Base-by-base conservation (phyloP, 2,888 invertebrate genomes). In the Thecocarcelia acutangulata region DNA sequence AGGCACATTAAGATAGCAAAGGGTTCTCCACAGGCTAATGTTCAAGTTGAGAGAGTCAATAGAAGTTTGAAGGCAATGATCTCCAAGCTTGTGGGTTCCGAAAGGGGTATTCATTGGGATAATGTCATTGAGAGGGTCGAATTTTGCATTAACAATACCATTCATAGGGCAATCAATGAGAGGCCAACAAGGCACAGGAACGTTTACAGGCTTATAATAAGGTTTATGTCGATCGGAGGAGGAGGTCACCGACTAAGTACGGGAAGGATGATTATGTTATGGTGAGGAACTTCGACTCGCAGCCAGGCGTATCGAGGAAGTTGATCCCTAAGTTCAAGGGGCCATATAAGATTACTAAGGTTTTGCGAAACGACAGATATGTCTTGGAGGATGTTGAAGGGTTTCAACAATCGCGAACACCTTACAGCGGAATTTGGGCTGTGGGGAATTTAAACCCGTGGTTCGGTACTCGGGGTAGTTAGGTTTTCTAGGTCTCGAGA, bases 41-140 rank as follows among this genome's bases (percentile, higher is more conserved):
- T 85, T 0, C 85, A 84, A 15, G 85, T 85, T 0, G 85, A 86
- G 66, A 76, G 84, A 28, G 74, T 85, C 0, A 86, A 85, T 44
- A 77, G 83, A 17, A 80, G 52, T 9, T n/a, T 85, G 2, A 72
- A 52, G 0, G 79, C 85, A 24, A 85, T 85, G 84, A 78, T 84
- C 1, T 70, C 83, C 1, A 84, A 84, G 64, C 13, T 83, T 9
- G 50, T 44, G 0, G 72, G 72, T 33, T 46, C 66, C 0, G 75
- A 78, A 6, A 59, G 73, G 6, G n/a, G n/a, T n/a, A n/a, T n/a
- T n/a, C n/a, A n/a, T n/a, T n/a, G 28, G 83, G 73, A 83, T 42
- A 56, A 58, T n/a, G 75, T 83, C 0, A 3, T 83, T 4, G 78
- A 83, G 2, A 75, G 17, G 0, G 63, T 83, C 0, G 78, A 82